Evolutionary conservation across 92 coral and sea anemone species (phyloP).

Genomic region (Epizoanthus scotinus): DNA sequence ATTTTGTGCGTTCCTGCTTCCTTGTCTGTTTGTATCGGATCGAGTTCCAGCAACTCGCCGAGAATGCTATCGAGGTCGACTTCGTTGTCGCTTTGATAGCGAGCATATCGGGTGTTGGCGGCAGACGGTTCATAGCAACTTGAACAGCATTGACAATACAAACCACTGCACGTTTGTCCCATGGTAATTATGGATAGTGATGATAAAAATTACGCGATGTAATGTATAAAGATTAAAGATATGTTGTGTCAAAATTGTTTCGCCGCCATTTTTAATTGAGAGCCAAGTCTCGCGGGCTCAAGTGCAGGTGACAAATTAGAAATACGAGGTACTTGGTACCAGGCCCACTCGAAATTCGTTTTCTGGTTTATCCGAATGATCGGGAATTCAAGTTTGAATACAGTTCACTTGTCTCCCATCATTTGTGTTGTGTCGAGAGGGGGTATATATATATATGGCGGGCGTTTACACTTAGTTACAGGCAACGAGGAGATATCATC

Average conservation of each 20-base stretch:
- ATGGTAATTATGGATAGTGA: slow-evolving; percentile 25
- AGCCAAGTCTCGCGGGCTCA: slow-evolving; percentile 27
- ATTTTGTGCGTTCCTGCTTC: slow-evolving; percentile 80
- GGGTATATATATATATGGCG: no score
- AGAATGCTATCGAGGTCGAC: slow-evolving; percentile 79
- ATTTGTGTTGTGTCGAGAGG: no score
- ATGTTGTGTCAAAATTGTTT: neutral
- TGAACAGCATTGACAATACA: slow-evolving; percentile 71
- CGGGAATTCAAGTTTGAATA: no score
- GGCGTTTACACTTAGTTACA: no score
- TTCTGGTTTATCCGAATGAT: no score
- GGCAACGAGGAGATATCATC: no score
- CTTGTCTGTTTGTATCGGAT: slow-evolving; percentile 83
- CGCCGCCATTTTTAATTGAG: slow-evolving; percentile 12
- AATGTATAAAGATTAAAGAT: neutral
- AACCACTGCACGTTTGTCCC: slow-evolving; percentile 81
- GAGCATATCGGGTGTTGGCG: slow-evolving; percentile 82
- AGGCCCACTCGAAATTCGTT: no score
- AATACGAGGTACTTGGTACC: no score
- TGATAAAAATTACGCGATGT: neutral
- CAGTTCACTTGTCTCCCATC: no score
- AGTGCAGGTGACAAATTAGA: neutral
- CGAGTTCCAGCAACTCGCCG: slow-evolving; percentile 88
- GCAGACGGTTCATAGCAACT: slow-evolving; percentile 52
- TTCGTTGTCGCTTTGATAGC: slow-evolving; percentile 89